Base-by-base conservation (phyloP, 2,113 vertebrate genomes). In the Scopus umbretta region DNA sequence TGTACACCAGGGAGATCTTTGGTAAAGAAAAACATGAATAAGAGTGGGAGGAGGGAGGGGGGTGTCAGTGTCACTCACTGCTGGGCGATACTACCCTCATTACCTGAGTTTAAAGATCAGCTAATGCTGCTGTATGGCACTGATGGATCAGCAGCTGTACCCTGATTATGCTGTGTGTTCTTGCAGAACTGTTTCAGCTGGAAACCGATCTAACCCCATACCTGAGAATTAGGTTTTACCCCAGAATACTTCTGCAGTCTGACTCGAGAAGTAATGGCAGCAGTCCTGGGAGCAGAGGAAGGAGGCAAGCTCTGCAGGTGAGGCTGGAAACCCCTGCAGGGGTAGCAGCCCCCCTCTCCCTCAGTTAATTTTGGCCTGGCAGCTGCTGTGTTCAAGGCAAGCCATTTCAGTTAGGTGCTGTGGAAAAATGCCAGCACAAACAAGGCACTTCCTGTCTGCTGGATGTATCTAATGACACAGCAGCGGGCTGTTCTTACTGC, bases 31-130 rank as follows among this genome's bases (percentile, higher is more conserved):
- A 61, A 52, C 10, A 6, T 2, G 1, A 56, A 45, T 55, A 66
- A 84, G 85, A 85, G 43, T 5, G 19, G 30, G 10, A 16, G 1
- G 0, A 7, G 16, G 7, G 11, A 2, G 4, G 27, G 5, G 16
- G 9, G 5, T 42, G 30, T 52, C 38, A 5, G 17, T 45, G 26
- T 73, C 36, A 19, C 21, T 42, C 7, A 5, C 9, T 78, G 65
- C 16, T 87, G 49, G 26, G 9, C 52, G n/a, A 9, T 45, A 32
- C 42, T 59, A 18, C n/a, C 32, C 9, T 59, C n/a, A 42, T 68
- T 88, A 73, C 13, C n/a, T 42, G 34, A 70, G 50, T 43, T 70
- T 63, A 55, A 29, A 29, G 36, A 52, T 56, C 12, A 16, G 29
- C 18, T 78, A 15, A 68, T 56, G 49, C 25, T 78, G 17, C 36